Evolutionary conservation across 1,140 invertebrate genomes (phyloP), one percentile per base, ranked within the genome.

Genomic region (Drosophila lacertosa): DNA sequence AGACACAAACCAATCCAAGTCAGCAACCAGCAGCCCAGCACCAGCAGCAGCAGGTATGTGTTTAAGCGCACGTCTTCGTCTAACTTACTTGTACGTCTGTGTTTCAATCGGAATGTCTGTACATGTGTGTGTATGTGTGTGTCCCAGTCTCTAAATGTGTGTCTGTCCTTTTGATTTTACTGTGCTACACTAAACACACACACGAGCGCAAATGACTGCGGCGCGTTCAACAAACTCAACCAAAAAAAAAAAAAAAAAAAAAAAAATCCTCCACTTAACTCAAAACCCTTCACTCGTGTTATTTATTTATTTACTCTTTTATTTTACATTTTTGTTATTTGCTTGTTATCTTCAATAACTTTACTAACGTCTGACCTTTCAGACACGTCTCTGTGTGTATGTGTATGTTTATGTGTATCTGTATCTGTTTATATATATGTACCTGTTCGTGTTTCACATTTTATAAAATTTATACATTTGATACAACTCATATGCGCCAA

Each of bases 41-140:
- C 29, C 72, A 72, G 10, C 64, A 67, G 24, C 24, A 26, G 3
- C 24, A 89, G 89, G 89, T 90, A 90, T 88, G 89, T 90, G 77
- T 33, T 45, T 48, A 26, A 62, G 69, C 53, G 72, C 81, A 84
- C 67, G 81, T 86, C 73, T 74, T 73, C 40, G n/a, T 48, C 37
- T 53, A 54, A 58, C 16, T 66, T 44, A 57, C 33, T 33, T 74
- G 15, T 35, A 44, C 29, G 29, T 68, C 39, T 48, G 40, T 65
- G 11, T 55, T 3, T 45, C 32, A 48, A 47, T 10, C 26, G 6
- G 26, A 29, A 29, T 9, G 9, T 29, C 2, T 26, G 5, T n/a
- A n/a, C n/a, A 20, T 47, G 22, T 29, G 22, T 24, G 1, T 37
- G 7, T 10, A 2, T 9, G 9, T 37, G 32, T 6, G 7, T 13